A percentile compares a stretch with the other conserved stretches of the same genome.
Conservation (phyloP, 2,113 vertebrate genomes). For the Pomatorhinus ruficollis region DNA sequence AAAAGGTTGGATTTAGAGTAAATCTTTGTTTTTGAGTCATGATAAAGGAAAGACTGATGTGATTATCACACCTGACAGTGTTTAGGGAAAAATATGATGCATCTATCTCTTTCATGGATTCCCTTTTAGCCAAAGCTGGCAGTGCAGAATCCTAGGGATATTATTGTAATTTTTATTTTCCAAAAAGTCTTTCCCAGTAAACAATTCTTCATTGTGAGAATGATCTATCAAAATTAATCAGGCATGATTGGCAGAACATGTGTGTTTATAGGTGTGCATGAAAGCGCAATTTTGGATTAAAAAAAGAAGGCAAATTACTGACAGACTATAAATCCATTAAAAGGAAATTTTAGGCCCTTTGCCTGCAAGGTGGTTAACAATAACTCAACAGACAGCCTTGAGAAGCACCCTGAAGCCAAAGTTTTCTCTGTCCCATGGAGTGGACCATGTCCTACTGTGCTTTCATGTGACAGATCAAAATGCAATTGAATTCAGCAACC, state of each 20-base stretch:
- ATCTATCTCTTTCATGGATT: not conserved
- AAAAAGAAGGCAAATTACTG: not conserved
- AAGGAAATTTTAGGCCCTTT: not conserved
- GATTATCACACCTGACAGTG: slow-evolving; percentile 9
- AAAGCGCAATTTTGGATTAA: not conserved
- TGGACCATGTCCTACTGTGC: not conserved
- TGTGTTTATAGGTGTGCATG: not conserved
- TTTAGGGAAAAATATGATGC: slow-evolving; percentile 36
- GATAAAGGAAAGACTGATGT: slow-evolving; percentile 47
- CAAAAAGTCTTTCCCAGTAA: not conserved
- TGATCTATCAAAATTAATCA: not conserved
- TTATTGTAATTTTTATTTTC: not conserved
- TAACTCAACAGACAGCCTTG: not conserved
- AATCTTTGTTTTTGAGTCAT: slow-evolving; percentile 50
- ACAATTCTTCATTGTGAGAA: not conserved
- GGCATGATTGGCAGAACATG: not conserved
- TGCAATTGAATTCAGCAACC: not conserved
- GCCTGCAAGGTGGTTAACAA: not conserved
- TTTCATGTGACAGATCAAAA: not conserved
- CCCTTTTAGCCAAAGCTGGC: not conserved
- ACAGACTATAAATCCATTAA: not conserved
- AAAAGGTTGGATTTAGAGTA: slow-evolving; percentile 18
- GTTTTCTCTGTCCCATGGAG: not conserved
- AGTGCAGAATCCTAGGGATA: not conserved
- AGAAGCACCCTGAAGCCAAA: not conserved